Evolutionary conservation across 2,797 vertebrate species (phyloP).

Genomic region (Etheostoma nigrum): DNA sequence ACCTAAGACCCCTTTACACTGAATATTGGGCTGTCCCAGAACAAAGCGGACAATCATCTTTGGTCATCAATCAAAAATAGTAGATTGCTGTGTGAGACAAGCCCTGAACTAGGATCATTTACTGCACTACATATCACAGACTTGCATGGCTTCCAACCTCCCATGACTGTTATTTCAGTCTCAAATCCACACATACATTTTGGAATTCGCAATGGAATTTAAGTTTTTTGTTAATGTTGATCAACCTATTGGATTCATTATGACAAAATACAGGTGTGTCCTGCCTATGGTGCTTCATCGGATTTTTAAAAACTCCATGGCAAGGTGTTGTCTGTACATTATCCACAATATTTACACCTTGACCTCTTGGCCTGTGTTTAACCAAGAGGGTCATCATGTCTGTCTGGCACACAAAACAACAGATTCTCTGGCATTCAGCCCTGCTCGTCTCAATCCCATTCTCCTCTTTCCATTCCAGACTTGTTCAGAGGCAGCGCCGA

Average conservation of each 20-base stretch:
- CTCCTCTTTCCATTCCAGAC: conserved; percentile 68
- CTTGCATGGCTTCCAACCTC: not conserved
- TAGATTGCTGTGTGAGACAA: not conserved
- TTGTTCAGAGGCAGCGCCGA: conserved; percentile 61
- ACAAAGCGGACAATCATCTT: not conserved
- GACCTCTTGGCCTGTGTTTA: conserved; percentile 67
- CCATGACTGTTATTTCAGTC: not conserved
- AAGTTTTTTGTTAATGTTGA: not conserved
- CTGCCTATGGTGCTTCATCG: not conserved
- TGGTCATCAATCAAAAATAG: conserved; percentile 2
- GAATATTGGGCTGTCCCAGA: not conserved
- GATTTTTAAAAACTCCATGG: not conserved
- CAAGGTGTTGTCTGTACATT: not conserved
- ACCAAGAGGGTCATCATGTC: conserved; percentile 63
- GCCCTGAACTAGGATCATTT: not conserved
- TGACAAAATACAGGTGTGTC: not conserved
- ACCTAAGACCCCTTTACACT: not conserved
- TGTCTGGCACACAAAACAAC: conserved; percentile 70
- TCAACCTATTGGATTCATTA: not conserved
- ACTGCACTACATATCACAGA: not conserved
- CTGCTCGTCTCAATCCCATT: conserved; percentile 57
- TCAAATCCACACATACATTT: not conserved
- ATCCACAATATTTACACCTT: conserved; percentile 3
- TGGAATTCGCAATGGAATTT: not conserved
- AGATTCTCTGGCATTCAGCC: conserved; percentile 66